Conservation (phyloP, 2,797 vertebrate species). For the Cirrhinus molitorella region DNA sequence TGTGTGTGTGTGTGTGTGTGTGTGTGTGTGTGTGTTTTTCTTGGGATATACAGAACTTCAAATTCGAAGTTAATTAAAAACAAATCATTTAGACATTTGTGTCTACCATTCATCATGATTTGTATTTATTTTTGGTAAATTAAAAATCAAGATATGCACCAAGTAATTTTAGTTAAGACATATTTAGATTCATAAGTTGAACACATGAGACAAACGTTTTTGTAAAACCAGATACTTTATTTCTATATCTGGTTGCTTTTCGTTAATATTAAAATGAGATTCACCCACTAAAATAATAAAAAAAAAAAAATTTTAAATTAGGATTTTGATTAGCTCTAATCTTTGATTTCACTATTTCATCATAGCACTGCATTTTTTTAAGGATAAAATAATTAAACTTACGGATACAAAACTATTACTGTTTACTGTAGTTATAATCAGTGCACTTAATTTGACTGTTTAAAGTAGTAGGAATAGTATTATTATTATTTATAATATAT, state of each 20-base stretch:
- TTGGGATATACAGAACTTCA: neutral
- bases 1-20: neutral
- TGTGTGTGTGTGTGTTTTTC: neutral
- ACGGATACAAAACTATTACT: neutral
- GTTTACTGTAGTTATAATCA: neutral
- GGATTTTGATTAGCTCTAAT: neutral
- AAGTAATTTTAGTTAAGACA: too few species aligned
- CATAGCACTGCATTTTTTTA: neutral
- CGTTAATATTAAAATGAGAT: neutral
- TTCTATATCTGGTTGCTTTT: neutral
- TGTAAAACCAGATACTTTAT: too few species aligned
- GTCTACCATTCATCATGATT: neutral
- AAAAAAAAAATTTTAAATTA: neutral
- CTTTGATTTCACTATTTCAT: neutral
- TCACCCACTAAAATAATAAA: neutral
- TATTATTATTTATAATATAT: constrained; percentile 1
- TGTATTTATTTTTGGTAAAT: neutral
- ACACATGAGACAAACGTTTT: constrained; percentile 16
- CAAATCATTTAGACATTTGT: neutral
- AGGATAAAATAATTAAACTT: neutral
- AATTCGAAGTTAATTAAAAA: neutral
- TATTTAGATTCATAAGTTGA: neutral
- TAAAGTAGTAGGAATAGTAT: neutral
- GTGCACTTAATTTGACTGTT: neutral
- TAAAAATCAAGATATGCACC: too few species aligned